Base-by-base conservation (phyloP, 2,888 invertebrate species). In the Idaea aversata region DNA sequence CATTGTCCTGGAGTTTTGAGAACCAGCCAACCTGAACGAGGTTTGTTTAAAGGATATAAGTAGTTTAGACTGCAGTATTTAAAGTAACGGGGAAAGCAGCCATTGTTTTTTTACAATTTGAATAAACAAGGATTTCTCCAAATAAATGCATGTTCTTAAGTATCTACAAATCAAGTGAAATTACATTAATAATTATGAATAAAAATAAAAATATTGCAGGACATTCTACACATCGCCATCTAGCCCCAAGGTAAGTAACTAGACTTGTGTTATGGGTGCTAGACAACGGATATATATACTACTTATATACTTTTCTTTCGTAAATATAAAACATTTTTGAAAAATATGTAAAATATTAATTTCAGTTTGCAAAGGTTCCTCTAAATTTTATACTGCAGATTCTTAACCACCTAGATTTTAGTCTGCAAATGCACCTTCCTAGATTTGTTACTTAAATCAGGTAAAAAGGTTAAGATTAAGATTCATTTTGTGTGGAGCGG, bases 1-100 rank as follows among this genome's bases (percentile, higher is more conserved):
- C 77, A 84, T 87, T 86, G 87, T 87, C 80, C 78, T 77, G 77
- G 67, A 79, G 79, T 79, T 83, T 80, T 80, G 81, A 80, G 77
- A 79, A 75, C 71, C 81, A 81, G 76, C 85, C 82, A 84, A 85
- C 83, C 87, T 77, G 81, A 83, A 84, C 86, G 47, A 72, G 61
- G 66, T 15, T 58, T 64, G 66, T 15, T 58, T 64, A 60, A 61
- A 35, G 61, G 15, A 61, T 62, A 16, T 34, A 38, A 70, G 65
- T 60, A 65, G 59, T 79, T 64, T 72, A 65, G 66, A 69, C 79
- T 25, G 25, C 65, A 62, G 68, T 16, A 35, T 57, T 74, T 77
- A 75, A 65, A 67, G 62, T 64, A n/a, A 38, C 65, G 59, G 61
- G 47, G 63, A 15, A 67, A 66, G 62, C 64, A 59, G 64, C 47